Evolutionary conservation across 2,797 vertebrate genomes (phyloP), one percentile per base, ranked within the genome.

Genomic region (Epinephelus malabaricus): DNA sequence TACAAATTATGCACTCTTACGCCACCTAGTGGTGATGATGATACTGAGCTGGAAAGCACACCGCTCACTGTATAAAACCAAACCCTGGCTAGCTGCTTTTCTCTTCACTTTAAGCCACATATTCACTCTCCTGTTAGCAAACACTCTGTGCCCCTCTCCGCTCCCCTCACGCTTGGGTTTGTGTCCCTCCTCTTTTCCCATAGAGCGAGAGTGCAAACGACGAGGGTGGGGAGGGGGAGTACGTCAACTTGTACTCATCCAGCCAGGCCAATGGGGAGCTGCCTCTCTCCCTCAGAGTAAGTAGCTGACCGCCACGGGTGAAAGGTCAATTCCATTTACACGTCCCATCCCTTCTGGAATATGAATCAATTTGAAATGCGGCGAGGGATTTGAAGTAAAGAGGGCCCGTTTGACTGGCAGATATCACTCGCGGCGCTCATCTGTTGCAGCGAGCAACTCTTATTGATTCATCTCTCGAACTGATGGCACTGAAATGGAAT

Each of bases 241-340:
- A 98, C 67, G 97, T 98, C 96, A 97, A 95, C 97, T 96, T 99
- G 91, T 98, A 97, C 92, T 97, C 97, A 78, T 97, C 97, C 94
- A 96, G 95, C 94, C 97, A 97, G 92, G 96, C 97, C 96, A 97
- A 97, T 91, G 95, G 96, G 92, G 97, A 97, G 94, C 94, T 96
- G 94, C 95, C 95, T 88, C 93, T 81, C 95, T 92, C 95, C 95
- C 95, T 94, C 96, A 96, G 97, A 97, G 97, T 97, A 97, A 98
- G 97, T 98, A 98, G 94, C 84, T 85, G 91, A 84, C 79, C 67
- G 76, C 68, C 78, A 73, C 34, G 51, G 84, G 81, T 79, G 72
- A 86, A 92, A 90, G 91, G 88, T 90, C 86, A 73, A 59, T 89
- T 89, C 90, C 91, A 90, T 91, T 90, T 81, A 53, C 62, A 64